Percentiles rank a stretch among this genome's conserved stretches.
Evolutionary conservation across 2,888 invertebrate genomes (phyloP).

Genomic region (Electrophaes corylata): DNA sequence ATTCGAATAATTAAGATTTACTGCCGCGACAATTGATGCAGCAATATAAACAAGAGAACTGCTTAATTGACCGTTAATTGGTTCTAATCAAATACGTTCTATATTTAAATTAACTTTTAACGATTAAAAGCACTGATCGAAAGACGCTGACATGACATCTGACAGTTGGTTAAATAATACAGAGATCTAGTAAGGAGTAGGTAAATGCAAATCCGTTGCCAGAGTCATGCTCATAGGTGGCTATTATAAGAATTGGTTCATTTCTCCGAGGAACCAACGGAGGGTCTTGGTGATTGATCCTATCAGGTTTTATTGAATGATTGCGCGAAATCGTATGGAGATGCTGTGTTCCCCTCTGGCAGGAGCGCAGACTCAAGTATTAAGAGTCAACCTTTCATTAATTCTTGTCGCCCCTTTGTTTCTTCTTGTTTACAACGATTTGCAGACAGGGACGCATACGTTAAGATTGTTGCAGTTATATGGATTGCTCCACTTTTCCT

Average conservation of each 20-base stretch:
- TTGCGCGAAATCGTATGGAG: slow-evolving; percentile 80
- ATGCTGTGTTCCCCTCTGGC: slow-evolving; percentile 65
- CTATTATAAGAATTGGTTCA: slow-evolving; percentile 60
- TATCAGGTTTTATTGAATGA: slow-evolving; percentile 82
- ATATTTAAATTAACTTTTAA: slow-evolving; percentile 81
- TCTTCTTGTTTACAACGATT: slow-evolving; percentile 25
- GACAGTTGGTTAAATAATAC: slow-evolving; percentile 10
- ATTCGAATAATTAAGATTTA: slow-evolving; percentile 62
- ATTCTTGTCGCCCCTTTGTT: slow-evolving; percentile 34
- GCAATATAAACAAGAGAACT: slow-evolving; percentile 69
- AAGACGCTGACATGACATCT: slow-evolving; percentile 23
- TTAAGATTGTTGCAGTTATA: slow-evolving; percentile 25
- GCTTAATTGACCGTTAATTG: slow-evolving; percentile 81
- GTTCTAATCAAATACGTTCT: slow-evolving; percentile 82
- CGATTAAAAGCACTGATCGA: slow-evolving; percentile 53
- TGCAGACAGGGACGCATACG: slow-evolving; percentile 27
- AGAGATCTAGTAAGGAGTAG: slow-evolving; percentile 18
- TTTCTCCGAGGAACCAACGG: slow-evolving; percentile 74
- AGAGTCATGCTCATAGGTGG: slow-evolving; percentile 9
- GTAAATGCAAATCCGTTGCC: slow-evolving; percentile 23
- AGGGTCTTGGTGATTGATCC: slow-evolving; percentile 80
- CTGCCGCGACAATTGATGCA: slow-evolving; percentile 69
- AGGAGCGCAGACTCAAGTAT: slow-evolving; percentile 54
- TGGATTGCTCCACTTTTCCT: slow-evolving; percentile 28
- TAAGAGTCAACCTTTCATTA: slow-evolving; percentile 65